Evolutionary conservation across 2,113 vertebrate species (phyloP).

Genomic region (Balaenoptera acutorostrata): DNA sequence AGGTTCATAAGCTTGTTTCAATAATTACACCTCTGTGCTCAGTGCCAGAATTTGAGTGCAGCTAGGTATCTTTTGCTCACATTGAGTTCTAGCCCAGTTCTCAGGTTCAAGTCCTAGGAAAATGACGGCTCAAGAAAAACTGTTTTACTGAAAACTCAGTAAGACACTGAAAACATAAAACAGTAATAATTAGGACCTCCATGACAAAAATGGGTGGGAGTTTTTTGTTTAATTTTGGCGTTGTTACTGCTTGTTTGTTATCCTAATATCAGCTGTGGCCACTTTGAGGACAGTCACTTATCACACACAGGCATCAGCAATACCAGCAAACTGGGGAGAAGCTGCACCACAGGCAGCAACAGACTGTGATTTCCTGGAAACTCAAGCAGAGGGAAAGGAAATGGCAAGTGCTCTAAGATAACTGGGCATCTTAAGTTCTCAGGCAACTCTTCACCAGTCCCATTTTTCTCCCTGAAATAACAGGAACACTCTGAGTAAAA

Average conservation of each 20-base stretch:
- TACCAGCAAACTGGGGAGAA: not conserved
- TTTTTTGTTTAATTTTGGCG: not conserved
- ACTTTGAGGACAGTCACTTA: not conserved
- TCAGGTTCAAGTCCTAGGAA: not conserved
- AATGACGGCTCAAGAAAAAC: not conserved
- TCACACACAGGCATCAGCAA: not conserved
- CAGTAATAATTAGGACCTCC: not conserved
- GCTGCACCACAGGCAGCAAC: too few species aligned
- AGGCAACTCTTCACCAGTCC: not conserved
- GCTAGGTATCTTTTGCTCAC: not conserved
- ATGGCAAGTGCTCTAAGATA: not conserved
- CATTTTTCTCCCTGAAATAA: not conserved
- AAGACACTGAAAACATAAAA: not conserved
- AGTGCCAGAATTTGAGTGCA: not conserved
- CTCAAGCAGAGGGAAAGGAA: not conserved
- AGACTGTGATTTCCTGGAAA: not conserved
- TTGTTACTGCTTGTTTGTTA: not conserved
- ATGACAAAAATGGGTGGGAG: not conserved
- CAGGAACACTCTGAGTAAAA: not conserved
- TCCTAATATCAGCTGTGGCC: not conserved
- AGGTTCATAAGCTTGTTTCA: not conserved
- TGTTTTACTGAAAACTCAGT: not conserved
- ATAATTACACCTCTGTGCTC: not conserved
- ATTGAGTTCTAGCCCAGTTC: not conserved
- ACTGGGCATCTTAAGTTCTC: not conserved